Evolutionary conservation across 2,888 invertebrate species (phyloP).

Genomic region (Catocala fraxini): DNA sequence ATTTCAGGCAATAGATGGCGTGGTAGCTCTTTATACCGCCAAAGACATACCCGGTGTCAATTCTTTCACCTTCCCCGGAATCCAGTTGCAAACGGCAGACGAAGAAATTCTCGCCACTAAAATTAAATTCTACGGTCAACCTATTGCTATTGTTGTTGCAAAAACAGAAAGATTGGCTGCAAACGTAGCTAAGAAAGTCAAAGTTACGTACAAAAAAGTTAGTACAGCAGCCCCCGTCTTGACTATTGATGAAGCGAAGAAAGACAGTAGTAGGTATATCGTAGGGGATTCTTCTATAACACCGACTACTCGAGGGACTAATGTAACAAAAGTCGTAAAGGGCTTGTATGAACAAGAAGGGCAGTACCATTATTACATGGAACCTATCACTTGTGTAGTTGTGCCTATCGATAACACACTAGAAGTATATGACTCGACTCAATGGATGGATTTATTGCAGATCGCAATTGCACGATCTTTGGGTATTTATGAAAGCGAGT

Average conservation of each 20-base stretch:
- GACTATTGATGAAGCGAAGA: slow-evolving; percentile 72
- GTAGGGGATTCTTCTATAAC: slow-evolving; percentile 57
- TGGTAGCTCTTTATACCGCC: slow-evolving; percentile 88
- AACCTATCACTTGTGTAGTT: slow-evolving; percentile 89
- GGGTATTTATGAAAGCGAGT: slow-evolving; percentile 87
- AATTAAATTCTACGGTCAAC: slow-evolving; percentile 90
- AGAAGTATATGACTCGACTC: slow-evolving; percentile 89
- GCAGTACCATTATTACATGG: slow-evolving; percentile 93
- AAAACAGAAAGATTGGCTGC: slow-evolving; percentile 85
- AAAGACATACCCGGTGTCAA: slow-evolving; percentile 91
- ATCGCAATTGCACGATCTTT: slow-evolving; percentile 86
- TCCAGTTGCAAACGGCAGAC: slow-evolving; percentile 69
- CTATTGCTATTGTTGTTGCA: slow-evolving; percentile 91
- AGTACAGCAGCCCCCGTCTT: slow-evolving; percentile 65
- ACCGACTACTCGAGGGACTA: slow-evolving; percentile 67
- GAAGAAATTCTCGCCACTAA: slow-evolving; percentile 87
- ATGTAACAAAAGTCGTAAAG: slow-evolving; percentile 78
- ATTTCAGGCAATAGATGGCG: slow-evolving; percentile 88
- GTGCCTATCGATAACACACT: slow-evolving; percentile 90
- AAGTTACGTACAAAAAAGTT: slow-evolving; percentile 85
- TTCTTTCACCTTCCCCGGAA: slow-evolving; percentile 75
- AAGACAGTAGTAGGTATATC: slow-evolving; percentile 75
- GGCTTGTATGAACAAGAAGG: slow-evolving; percentile 88
- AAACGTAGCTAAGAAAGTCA: slow-evolving; percentile 86
- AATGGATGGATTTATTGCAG: slow-evolving; percentile 90